These are phyloP conservation scores for Ceyx margarethae DNA, from an alignment of 2,113 vertebrate genomes.

Conservation along the genomic window DNA sequence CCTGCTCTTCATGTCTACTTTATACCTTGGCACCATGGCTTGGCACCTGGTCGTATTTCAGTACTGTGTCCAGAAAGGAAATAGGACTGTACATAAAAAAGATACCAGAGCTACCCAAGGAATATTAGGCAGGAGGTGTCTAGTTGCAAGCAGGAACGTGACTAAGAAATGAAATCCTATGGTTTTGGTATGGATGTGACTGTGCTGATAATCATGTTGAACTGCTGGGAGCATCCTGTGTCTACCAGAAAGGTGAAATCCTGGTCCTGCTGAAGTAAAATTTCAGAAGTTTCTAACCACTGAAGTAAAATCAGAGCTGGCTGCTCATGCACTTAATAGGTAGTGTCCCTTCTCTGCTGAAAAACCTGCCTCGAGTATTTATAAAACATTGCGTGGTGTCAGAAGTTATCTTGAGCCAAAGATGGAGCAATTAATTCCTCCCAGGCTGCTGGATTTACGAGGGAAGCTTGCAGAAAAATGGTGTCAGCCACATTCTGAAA, in stretches of 20 bases:
- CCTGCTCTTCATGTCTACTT: background rate
- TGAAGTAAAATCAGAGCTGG: background rate
- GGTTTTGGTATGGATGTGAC: background rate
- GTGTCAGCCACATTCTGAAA: background rate
- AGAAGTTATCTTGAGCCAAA: slow-evolving; percentile 34
- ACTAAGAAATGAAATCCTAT: background rate
- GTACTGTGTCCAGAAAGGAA: background rate
- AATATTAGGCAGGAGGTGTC: background rate
- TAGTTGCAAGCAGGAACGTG: background rate
- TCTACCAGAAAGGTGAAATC: background rate
- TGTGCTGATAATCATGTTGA: background rate
- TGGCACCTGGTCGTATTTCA: background rate
- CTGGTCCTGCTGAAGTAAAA: background rate
- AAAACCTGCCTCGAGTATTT: slow-evolving; percentile 34
- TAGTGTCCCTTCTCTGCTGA: background rate
- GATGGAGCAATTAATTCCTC: slow-evolving; percentile 7
- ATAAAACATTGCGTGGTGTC: slow-evolving; percentile 19
- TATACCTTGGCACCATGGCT: background rate
- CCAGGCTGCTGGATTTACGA: background rate
- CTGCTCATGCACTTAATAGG: background rate
- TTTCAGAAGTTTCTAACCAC: background rate
- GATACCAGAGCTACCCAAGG: background rate
- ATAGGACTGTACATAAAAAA: background rate
- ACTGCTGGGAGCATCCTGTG: background rate
- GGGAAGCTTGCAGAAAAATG: background rate